Evolutionary conservation across 1,140 invertebrate species (phyloP).

Genomic region (Seison nebaliae): DNA sequence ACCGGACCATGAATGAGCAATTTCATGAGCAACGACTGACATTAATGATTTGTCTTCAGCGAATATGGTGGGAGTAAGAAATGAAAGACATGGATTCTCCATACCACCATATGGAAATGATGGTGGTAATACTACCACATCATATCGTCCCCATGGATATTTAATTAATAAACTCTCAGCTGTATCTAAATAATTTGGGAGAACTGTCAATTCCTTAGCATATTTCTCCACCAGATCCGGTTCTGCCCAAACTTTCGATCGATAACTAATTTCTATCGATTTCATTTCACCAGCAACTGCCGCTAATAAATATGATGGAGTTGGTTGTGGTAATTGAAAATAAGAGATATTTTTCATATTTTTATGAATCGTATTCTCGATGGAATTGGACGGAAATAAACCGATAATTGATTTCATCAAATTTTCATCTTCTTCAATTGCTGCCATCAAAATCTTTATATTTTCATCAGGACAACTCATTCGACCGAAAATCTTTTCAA

Average conservation of each 20-base stretch:
- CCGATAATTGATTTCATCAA: too few relatives aligned
- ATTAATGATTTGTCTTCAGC: constrained; percentile 65
- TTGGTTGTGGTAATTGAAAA: constrained; percentile 42
- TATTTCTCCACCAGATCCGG: constrained; percentile 51
- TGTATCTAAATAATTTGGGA: constrained; percentile 46
- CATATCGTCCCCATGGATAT: constrained; percentile 37
- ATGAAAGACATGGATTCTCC: constrained; percentile 86
- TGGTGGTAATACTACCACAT: constrained; percentile 63
- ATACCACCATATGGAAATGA: constrained; percentile 76
- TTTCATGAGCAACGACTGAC: constrained; percentile 69
- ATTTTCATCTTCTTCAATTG: too few relatives aligned
- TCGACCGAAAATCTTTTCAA: constrained; percentile 14
- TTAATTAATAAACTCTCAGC: constrained; percentile 40
- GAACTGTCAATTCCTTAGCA: constrained; percentile 56
- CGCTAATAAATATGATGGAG: constrained; percentile 42
- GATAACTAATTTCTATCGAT: constrained; percentile 20
- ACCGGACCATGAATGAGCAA: constrained; percentile 79
- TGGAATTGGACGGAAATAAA: too few relatives aligned
- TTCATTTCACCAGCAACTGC: constrained; percentile 57
- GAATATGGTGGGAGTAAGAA: constrained; percentile 62
- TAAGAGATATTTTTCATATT: constrained; percentile 23
- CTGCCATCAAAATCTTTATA: too few relatives aligned
- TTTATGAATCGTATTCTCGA: constrained; percentile 18
- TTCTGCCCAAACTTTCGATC: constrained; percentile 49
- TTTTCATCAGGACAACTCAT: constrained; percentile 8